Percentiles rank a stretch among this genome's conserved stretches.
Evolutionary conservation across 2,797 vertebrate genomes (phyloP).

Genomic region (Enteromius anoplus): DNA sequence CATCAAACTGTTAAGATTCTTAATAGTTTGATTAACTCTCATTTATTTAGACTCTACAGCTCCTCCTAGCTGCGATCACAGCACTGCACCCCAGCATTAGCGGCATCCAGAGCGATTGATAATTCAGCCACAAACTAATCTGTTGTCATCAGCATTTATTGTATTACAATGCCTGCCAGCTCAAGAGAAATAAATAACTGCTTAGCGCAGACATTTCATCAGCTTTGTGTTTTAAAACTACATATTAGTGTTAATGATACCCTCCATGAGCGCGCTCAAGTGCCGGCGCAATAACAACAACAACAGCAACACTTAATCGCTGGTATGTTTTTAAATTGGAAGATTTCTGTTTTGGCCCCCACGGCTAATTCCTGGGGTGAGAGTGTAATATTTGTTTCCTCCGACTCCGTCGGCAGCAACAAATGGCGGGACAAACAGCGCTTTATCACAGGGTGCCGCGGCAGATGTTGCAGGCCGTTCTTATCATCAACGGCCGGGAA

Average conservation of each 20-base stretch:
- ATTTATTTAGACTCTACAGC: not conserved
- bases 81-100: not conserved
- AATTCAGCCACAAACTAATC: constrained; percentile 10
- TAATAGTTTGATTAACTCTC: too few relatives aligned
- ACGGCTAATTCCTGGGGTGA: constrained; percentile 30
- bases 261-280: not conserved
- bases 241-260: constrained; percentile 47
- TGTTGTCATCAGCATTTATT: constrained; percentile 30
- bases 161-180: constrained; percentile 32
- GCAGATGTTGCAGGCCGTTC: not conserved
- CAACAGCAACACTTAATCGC: constrained; percentile 13
- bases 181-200: constrained; percentile 27
- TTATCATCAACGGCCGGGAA: constrained; percentile 38
- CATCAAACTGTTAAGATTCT: too few relatives aligned
- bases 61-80: not conserved
- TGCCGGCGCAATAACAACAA: constrained; percentile 34
- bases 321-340: constrained; percentile 38
- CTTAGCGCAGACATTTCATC: constrained; percentile 33
- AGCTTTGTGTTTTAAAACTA: constrained; percentile 45
- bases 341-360: constrained; percentile 40
- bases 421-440: not conserved
- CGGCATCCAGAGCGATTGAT: not conserved
- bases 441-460: not conserved
- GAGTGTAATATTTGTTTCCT: constrained; percentile 24
- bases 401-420: not conserved